Percentiles rank a stretch among this genome's conserved stretches.
These are phyloP conservation scores for Cenopis cana DNA, from an alignment of 2,888 invertebrate genomes.

Conservation along the genomic window DNA sequence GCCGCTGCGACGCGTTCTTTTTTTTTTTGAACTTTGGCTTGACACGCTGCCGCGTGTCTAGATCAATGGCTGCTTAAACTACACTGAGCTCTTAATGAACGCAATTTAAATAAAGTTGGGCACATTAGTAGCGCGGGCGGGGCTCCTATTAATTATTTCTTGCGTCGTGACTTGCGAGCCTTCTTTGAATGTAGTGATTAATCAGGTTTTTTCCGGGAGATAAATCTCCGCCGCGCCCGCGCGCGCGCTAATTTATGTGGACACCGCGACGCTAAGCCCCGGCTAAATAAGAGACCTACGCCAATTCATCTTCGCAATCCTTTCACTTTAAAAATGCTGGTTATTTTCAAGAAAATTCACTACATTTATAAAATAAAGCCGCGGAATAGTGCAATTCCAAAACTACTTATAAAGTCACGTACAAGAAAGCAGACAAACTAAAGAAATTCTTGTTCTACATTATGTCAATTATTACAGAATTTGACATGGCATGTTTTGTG, in stretches of 20 bases:
- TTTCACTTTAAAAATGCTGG: neutral
- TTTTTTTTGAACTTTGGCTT: too few species aligned
- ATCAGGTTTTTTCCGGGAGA: conserved; percentile 72
- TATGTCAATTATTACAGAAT: too few species aligned
- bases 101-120: conserved; percentile 65
- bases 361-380: neutral
- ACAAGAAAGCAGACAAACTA: too few species aligned
- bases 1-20: too few species aligned
- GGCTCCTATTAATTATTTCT: conserved; percentile 73
- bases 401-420: too few species aligned
- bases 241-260: conserved; percentile 47
- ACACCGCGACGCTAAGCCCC: conserved; percentile 22
- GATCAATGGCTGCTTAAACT: conserved; percentile 20
- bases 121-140: conserved; percentile 48
- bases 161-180: conserved; percentile 72
- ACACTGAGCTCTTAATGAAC: conserved; percentile 59
- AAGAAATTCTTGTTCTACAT: too few species aligned
- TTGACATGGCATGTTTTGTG: too few species aligned
- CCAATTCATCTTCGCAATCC: conserved; percentile 16
- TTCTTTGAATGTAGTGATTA: conserved; percentile 74
- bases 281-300: conserved; percentile 14
- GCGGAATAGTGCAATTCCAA: neutral
- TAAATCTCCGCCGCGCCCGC: conserved; percentile 60
- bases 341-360: neutral
- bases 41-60: too few species aligned